Percentiles rank a stretch among this genome's conserved stretches.
phyloP scores from a whole-genome alignment of 2,888 invertebrate species.

The Allacma fusca region DNA sequence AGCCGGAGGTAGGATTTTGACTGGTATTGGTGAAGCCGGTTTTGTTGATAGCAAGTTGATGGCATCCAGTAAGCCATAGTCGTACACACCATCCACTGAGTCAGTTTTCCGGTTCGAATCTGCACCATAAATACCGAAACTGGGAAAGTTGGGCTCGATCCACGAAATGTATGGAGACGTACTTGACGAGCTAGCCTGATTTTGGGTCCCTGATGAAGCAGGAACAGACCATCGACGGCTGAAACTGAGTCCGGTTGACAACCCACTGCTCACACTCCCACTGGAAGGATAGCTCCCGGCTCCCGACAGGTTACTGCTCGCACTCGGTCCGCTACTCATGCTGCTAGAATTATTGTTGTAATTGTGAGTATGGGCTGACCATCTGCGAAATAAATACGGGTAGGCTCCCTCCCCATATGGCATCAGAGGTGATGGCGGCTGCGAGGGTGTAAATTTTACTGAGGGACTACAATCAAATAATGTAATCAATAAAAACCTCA shows the following conservation, averaged over 20 bases:
- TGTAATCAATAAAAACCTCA: constrained; percentile 10
- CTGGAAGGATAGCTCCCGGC: constrained; percentile 46
- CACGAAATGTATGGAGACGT: constrained; percentile 32
- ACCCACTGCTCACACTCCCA: constrained; percentile 45
- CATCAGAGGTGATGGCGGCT: constrained; percentile 58
- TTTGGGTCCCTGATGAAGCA: constrained; percentile 51
- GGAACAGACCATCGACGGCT: constrained; percentile 61
- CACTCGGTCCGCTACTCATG: constrained; percentile 47
- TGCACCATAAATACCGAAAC: constrained; percentile 40
- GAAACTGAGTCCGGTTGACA: constrained; percentile 46
- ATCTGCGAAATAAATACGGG: constrained; percentile 60
- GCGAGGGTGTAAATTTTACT: constrained; percentile 61
- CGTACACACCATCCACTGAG: constrained; percentile 47
- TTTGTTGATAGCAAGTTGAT: constrained; percentile 60
- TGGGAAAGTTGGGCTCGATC: constrained; percentile 36
- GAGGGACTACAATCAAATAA: constrained; percentile 50
- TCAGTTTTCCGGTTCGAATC: constrained; percentile 54
- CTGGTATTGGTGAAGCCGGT: constrained; percentile 53
- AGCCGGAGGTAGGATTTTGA: constrained; percentile 45
- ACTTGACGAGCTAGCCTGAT: constrained; percentile 49
- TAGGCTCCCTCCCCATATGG: constrained; percentile 58
- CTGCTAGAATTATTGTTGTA: constrained; percentile 49
- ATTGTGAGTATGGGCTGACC: constrained; percentile 61
- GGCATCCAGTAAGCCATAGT: constrained; percentile 60
- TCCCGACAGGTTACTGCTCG: constrained; percentile 51